Evolutionary conservation across 2,888 invertebrate species (phyloP).

Genomic region (Tromatobia lineatoria): DNA sequence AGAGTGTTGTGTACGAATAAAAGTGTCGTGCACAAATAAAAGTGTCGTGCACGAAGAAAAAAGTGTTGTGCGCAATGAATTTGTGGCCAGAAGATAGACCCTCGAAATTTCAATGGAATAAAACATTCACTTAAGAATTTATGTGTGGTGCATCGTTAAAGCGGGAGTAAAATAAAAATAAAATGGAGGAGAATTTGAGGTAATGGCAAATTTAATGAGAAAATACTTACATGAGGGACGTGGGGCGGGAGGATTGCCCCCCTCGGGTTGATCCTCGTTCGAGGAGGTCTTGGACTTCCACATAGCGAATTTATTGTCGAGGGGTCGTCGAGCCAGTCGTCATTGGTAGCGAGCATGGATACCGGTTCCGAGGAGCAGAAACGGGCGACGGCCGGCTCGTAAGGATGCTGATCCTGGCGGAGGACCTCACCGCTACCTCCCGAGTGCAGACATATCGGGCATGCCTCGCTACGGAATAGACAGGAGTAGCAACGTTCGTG

Average conservation of each 20-base stretch:
- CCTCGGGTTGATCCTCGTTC: slow-evolving; percentile 76
- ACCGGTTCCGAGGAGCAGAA: slow-evolving; percentile 73
- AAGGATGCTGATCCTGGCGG: slow-evolving; percentile 85
- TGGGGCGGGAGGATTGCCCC: slow-evolving; percentile 72
- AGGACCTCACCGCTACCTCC: slow-evolving; percentile 84
- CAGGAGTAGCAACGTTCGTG: slow-evolving; percentile 98
- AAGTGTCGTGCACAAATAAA: too few species aligned
- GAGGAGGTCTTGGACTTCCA: slow-evolving; percentile 81
- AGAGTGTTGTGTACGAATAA: too few species aligned
- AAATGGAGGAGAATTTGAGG: background rate
- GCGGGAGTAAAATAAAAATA: slow-evolving; percentile 27
- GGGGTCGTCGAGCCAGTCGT: slow-evolving; percentile 82
- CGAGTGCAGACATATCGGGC: slow-evolving; percentile 91
- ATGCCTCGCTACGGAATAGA: slow-evolving; percentile 96
- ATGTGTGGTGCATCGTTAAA: background rate
- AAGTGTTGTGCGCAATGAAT: too few species aligned
- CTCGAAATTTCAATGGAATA: too few species aligned
- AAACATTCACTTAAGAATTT: too few species aligned
- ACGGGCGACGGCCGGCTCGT: slow-evolving; percentile 73
- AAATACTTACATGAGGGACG: slow-evolving; percentile 85
- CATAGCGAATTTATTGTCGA: slow-evolving; percentile 82
- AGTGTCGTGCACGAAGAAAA: too few species aligned
- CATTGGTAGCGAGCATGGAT: slow-evolving; percentile 75
- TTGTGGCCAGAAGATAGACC: too few species aligned
- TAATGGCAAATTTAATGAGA: slow-evolving; percentile 26